Evolutionary conservation across 2,113 vertebrate genomes (phyloP), one percentile per base, ranked within the genome.

Genomic region (Sardina pilchardus): DNA sequence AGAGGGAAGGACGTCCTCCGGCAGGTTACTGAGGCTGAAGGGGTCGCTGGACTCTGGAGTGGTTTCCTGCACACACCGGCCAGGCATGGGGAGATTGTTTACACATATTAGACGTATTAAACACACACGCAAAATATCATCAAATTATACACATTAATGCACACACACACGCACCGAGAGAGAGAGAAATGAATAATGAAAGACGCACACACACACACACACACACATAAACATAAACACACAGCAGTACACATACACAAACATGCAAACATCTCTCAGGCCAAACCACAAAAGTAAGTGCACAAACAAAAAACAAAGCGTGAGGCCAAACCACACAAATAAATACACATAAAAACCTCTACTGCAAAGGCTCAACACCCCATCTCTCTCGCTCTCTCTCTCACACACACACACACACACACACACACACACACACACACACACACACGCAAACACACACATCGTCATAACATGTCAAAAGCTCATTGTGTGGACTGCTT

Each of bases 21-120:
- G 83, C 71, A 94, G 87, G 26, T 91, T 92, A 24, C 82, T 85
- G 6, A 71, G n/a, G 84, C 95, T 86, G 84, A 95, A 85, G 34
- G 95, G 91, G 42, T 16, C 86, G 88, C 96, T 96, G 19, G 92
- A 92, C 0, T 94, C 88, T 0, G 92, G 89, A 30, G 94, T 89
- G 43, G 86, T 84, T 97, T 99, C 84, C 86, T 75, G 21, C 34
- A 67, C 3, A 82, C 59, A 87, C 42, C 63, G n/a, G 12, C n/a
- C n/a, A 71, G 8, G 63, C 26, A 71, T n/a, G n/a, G 59, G 5
- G 59, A 5, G 10, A 67, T 30, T 67, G 10, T 26, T 26, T 26
- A n/a, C 24, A 86, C 34, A 83, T 19, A 53, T 71, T 12, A 34
- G n/a, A 26, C 14, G 50, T 30, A 87, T 17, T 34, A 84, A 26